phyloP scores from a whole-genome alignment of 2,113 vertebrate genomes.

The Odocoileus virginianus region DNA sequence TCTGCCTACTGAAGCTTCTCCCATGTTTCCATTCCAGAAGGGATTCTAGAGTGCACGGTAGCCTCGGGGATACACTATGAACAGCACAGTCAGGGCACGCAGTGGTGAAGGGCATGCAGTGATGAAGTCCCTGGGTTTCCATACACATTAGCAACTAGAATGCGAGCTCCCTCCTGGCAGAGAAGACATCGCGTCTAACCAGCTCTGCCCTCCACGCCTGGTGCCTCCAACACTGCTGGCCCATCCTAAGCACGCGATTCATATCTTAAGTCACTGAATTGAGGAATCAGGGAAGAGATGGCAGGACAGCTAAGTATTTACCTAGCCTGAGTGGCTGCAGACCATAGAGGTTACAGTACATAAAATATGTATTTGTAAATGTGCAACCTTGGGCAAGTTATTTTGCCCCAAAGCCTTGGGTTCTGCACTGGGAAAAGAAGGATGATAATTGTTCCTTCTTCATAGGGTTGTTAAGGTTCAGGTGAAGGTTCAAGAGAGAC shows the following conservation, averaged over 20 bases:
- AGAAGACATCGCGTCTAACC: not conserved
- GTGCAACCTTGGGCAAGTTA: not conserved
- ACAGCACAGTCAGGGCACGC: not conserved
- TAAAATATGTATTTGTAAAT: not conserved
- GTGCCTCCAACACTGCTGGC: not conserved
- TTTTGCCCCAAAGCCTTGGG: not conserved
- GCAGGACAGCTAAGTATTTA: not conserved
- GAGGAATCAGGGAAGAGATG: not conserved
- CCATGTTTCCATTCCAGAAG: not conserved
- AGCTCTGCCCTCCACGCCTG: not conserved
- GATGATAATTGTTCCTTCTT: not conserved
- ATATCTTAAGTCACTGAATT: not conserved
- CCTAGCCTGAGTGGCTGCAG: not conserved
- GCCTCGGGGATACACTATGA: rapidly evolving
- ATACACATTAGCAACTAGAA: not conserved
- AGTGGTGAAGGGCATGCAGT: no score
- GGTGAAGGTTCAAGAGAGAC: not conserved
- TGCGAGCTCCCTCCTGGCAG: not conserved
- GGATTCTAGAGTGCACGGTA: not conserved
- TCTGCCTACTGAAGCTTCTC: not conserved
- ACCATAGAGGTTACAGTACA: not conserved
- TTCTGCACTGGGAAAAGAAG: not conserved
- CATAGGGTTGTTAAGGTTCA: not conserved
- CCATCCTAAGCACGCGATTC: not conserved
- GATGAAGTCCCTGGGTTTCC: not conserved